These are phyloP conservation scores for Plebejus argus DNA, from an alignment of 2,888 invertebrate genomes.

Conservation along the genomic window DNA sequence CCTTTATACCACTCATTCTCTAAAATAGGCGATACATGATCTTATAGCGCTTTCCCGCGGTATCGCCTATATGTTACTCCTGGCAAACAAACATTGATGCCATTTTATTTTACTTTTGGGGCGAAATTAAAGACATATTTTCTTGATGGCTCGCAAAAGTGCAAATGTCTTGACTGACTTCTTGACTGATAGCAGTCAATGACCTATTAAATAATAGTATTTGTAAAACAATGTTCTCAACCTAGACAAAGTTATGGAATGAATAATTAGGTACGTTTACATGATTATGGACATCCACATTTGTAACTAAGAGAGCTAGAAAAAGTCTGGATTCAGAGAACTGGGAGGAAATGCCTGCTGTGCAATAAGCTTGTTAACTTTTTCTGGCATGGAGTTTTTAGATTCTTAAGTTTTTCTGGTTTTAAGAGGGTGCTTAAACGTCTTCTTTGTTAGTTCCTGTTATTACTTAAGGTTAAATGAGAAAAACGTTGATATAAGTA, in stretches of 20 bases:
- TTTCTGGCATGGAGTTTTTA: constrained; percentile 3
- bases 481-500: background rate
- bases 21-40: too few relatives aligned
- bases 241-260: background rate
- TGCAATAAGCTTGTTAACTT: constrained; percentile 10
- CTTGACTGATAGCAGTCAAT: too few relatives aligned
- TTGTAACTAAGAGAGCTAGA: background rate
- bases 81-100: too few relatives aligned
- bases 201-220: too few relatives aligned
- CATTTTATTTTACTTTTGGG: too few relatives aligned
- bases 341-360: constrained; percentile 3
- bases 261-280: background rate
- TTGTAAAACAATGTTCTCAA: background rate
- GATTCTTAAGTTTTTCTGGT: constrained; percentile 6
- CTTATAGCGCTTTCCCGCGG: too few relatives aligned
- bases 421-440: background rate
- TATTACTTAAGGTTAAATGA: background rate
- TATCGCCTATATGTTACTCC: too few relatives aligned
- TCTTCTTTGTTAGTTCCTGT: background rate
- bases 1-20: too few relatives aligned
- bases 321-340: background rate
- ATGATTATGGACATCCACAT: background rate
- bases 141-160: too few relatives aligned
- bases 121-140: too few relatives aligned
- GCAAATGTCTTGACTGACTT: too few relatives aligned